phyloP scores from a whole-genome alignment of 2,888 invertebrate species.

The Mamestra brassicae region DNA sequence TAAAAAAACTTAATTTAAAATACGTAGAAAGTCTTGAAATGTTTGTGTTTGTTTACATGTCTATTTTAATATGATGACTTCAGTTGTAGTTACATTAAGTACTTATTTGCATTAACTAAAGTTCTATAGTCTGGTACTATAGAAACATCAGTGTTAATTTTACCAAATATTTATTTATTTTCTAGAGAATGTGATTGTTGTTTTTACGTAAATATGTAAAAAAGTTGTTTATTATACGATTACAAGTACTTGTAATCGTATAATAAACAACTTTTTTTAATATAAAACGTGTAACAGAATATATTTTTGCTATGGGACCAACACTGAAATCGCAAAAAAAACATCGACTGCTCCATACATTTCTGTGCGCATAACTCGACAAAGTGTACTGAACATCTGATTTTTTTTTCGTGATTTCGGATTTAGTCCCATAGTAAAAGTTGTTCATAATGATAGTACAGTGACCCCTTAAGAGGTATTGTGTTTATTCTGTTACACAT shows the following conservation, averaged over 20 bases:
- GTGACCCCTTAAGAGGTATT: too few relatives aligned
- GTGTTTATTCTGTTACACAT: too few relatives aligned
- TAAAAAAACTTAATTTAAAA: not conserved
- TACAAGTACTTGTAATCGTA: not conserved
- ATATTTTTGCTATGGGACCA: too few relatives aligned
- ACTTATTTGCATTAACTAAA: constrained; percentile 7
- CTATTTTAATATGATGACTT: not conserved
- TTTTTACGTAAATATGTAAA: not conserved
- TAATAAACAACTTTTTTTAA: constrained; percentile 8
- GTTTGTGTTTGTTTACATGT: constrained; percentile 13
- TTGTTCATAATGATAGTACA: too few relatives aligned
- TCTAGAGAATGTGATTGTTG: not conserved
- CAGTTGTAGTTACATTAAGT: not conserved
- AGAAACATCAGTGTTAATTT: constrained; percentile 4
- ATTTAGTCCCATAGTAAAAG: too few relatives aligned
- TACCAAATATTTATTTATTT: not conserved
- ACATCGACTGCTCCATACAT: too few relatives aligned
- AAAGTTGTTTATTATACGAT: too few relatives aligned
- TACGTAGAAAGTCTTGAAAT: constrained; percentile 1
- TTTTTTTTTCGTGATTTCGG: too few relatives aligned
- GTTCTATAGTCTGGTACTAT: not conserved
- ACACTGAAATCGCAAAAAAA: too few relatives aligned
- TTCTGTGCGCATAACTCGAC: too few relatives aligned
- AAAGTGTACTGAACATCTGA: too few relatives aligned
- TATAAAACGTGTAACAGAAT: not conserved